Evolutionary conservation across 1,140 invertebrate species (phyloP).

Genomic region (Palaemon carinicauda): DNA sequence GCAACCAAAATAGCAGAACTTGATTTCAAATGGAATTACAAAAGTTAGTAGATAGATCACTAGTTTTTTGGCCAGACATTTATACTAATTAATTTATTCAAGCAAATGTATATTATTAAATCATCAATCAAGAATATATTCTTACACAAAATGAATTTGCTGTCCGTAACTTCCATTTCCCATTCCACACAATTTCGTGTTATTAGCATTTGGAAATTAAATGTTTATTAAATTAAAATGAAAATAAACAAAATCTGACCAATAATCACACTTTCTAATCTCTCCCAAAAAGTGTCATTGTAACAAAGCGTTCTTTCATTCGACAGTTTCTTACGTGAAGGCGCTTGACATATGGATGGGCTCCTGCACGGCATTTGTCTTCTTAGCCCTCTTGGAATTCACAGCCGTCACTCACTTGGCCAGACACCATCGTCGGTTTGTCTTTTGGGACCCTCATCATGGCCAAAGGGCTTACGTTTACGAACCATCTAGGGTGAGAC

Average conservation of each 20-base stretch:
- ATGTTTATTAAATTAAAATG: no score
- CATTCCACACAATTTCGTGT: no score
- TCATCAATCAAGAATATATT: no score
- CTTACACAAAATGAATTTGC: neutral
- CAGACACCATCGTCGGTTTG: slow-evolving; percentile 35
- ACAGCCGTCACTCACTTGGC: slow-evolving; percentile 65
- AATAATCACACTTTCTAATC: neutral
- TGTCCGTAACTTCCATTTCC: no score
- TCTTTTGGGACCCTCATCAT: slow-evolving; percentile 25
- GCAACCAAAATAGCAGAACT: no score
- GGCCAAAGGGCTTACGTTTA: neutral
- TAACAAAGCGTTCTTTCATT: no score
- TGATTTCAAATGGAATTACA: no score
- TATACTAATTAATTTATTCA: no score
- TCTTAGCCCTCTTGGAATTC: slow-evolving; percentile 66
- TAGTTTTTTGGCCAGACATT: neutral
- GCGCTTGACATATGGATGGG: slow-evolving; percentile 70
- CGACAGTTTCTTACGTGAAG: slow-evolving; percentile 68
- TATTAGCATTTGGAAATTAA: no score
- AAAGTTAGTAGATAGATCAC: neutral
- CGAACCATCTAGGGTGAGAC: no score
- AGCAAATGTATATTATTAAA: no score
- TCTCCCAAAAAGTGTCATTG: no score
- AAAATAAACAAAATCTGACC: neutral
- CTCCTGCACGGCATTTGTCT: slow-evolving; percentile 68